Percentiles rank a stretch among this genome's conserved stretches.
Conservation (phyloP, 2,888 invertebrate genomes). For the Boloria selene region DNA sequence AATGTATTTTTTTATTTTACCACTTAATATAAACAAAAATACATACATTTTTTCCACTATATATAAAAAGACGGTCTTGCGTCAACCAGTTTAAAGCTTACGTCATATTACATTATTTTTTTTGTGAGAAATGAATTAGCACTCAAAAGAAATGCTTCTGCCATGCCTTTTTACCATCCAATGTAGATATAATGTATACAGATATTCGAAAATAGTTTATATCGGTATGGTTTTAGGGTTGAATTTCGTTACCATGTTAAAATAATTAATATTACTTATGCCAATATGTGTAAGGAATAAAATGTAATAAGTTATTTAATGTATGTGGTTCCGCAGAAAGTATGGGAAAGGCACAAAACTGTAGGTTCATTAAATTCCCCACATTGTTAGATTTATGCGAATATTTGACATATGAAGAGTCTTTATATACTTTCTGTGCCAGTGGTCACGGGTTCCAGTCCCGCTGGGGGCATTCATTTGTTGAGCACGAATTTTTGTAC, state of each 20-base stretch:
- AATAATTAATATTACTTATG: conserved; percentile 17
- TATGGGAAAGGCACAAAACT: background rate
- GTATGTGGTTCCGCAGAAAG: conserved; percentile 9
- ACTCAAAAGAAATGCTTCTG: conserved; percentile 54
- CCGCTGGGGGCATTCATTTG: no score
- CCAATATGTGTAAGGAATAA: conserved; percentile 23
- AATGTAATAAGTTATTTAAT: conserved; percentile 30
- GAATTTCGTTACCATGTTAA: conserved; percentile 8
- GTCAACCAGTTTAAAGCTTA: conserved; percentile 49
- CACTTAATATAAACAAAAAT: conserved; percentile 3
- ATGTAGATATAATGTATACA: conserved; percentile 15
- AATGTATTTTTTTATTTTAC: no score
- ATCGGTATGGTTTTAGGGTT: background rate
- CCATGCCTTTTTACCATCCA: conserved; percentile 39
- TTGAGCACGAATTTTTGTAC: no score
- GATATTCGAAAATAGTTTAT: conserved; percentile 20
- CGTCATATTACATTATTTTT: conserved; percentile 54
- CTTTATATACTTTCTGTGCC: no score
- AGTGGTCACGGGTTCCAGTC: no score
- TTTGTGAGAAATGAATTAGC: conserved; percentile 46
- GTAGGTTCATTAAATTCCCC: no score
- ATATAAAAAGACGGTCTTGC: conserved; percentile 40
- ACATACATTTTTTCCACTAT: background rate
- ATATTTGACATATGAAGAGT: no score
- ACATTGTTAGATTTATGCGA: no score